A percentile compares a stretch with the other conserved stretches of the same genome.
phyloP scores from a whole-genome alignment of 2,113 vertebrate genomes.

The Corythaixoides concolor region DNA sequence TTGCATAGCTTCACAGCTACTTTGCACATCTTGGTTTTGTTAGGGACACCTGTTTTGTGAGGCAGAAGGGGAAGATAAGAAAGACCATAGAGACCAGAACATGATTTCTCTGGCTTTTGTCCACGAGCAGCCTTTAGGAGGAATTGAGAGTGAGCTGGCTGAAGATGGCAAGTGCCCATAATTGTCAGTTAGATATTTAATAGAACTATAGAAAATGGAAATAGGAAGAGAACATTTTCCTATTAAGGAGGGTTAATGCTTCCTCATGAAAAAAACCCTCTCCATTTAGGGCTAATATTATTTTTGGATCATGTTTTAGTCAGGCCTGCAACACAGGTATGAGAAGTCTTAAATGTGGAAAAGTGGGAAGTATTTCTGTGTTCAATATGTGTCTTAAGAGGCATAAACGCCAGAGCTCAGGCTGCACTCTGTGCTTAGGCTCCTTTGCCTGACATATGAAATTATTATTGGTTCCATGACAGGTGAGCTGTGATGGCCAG shows the following conservation, averaged over 20 bases:
- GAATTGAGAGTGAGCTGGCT: background rate
- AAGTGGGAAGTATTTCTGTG: background rate
- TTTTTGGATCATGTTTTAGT: background rate
- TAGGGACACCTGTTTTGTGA: background rate
- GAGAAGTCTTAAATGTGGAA: background rate
- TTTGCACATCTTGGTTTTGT: background rate
- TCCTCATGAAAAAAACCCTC: background rate
- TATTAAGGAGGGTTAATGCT: background rate
- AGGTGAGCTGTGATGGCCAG: background rate
- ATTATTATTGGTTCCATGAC: background rate
- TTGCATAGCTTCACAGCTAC: background rate
- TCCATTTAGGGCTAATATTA: background rate
- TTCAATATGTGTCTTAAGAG: background rate
- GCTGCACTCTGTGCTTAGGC: background rate
- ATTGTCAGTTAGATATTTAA: background rate
- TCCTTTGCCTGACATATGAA: constrained; percentile 27
- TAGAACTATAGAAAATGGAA: background rate
- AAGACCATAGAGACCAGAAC: background rate
- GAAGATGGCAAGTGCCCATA: background rate
- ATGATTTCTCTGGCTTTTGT: background rate
- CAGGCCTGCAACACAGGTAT: background rate
- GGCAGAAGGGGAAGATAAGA: background rate
- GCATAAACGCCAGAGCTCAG: background rate
- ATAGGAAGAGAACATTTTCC: background rate
- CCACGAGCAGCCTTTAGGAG: background rate